These are phyloP conservation scores for Pterois miles DNA, from an alignment of 2,797 vertebrate genomes.

Conservation along the genomic window DNA sequence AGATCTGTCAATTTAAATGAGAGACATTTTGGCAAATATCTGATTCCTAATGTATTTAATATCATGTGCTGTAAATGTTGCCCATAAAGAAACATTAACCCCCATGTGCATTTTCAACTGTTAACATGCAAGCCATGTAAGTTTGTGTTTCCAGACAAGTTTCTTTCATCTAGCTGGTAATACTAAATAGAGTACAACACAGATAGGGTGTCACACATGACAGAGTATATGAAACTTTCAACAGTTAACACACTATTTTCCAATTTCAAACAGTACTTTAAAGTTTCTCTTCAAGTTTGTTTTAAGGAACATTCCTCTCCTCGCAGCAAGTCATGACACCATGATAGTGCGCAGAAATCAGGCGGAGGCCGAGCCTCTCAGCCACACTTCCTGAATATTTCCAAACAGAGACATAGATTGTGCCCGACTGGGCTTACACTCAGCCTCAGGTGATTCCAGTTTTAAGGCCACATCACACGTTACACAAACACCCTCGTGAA, in stretches of 20 bases:
- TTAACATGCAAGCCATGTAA: background rate
- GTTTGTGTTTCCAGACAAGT: no score
- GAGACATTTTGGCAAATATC: background rate
- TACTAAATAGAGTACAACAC: background rate
- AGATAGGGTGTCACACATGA: background rate
- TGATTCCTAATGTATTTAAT: background rate
- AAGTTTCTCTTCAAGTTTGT: background rate
- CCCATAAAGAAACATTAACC: background rate
- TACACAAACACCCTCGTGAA: background rate
- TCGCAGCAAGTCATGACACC: constrained; percentile 16
- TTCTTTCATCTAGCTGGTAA: background rate
- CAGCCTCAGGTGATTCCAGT: constrained; percentile 16
- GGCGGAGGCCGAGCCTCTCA: constrained; percentile 8
- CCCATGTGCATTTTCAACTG: background rate
- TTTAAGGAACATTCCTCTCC: constrained; percentile 20
- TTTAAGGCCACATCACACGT: constrained; percentile 3
- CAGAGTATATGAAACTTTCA: background rate
- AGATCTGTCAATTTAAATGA: background rate
- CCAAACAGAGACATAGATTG: constrained; percentile 5
- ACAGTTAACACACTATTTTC: background rate
- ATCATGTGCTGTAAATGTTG: background rate
- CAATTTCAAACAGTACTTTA: background rate
- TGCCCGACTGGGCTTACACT: background rate
- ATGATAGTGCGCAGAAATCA: constrained; percentile 15
- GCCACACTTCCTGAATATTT: constrained; percentile 33